Conservation (phyloP, 2,888 invertebrate species). For the Morpho helenor region DNA sequence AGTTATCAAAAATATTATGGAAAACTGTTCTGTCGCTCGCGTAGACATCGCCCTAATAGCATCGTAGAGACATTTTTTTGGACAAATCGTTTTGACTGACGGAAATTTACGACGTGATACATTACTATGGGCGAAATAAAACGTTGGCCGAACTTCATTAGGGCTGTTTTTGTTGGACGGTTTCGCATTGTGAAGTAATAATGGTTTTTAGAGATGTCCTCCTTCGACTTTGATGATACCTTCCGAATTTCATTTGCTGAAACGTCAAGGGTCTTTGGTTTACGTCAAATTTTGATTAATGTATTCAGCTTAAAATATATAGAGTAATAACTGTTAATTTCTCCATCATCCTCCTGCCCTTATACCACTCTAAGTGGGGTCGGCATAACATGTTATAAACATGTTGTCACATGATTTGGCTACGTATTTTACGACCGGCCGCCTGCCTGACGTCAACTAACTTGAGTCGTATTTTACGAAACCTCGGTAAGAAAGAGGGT, state of each 20-base stretch:
- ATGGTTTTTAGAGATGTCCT: constrained; percentile 42
- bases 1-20: too few species aligned
- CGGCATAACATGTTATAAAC: too few species aligned
- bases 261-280: constrained; percentile 8
- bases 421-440: too few species aligned
- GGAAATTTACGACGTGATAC: constrained; percentile 75
- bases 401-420: too few species aligned
- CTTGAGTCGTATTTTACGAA: too few species aligned
- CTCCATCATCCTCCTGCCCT: too few species aligned
- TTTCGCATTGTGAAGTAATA: constrained; percentile 52
- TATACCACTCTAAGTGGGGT: too few species aligned
- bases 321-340: too few species aligned
- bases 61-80: constrained; percentile 52
- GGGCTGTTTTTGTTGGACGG: constrained; percentile 55
- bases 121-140: constrained; percentile 65
- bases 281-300: constrained; percentile 8
- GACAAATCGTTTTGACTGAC: constrained; percentile 70
- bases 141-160: constrained; percentile 67
- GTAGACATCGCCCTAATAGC: constrained; percentile 17
- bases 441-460: too few species aligned
- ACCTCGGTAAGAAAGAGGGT: too few species aligned
- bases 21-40: not conserved
- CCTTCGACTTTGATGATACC: constrained; percentile 51
- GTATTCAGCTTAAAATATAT: not conserved
- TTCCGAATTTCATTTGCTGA: constrained; percentile 47